Evolutionary conservation across 2,113 vertebrate genomes (phyloP).

Genomic region (Nettapus auritus): DNA sequence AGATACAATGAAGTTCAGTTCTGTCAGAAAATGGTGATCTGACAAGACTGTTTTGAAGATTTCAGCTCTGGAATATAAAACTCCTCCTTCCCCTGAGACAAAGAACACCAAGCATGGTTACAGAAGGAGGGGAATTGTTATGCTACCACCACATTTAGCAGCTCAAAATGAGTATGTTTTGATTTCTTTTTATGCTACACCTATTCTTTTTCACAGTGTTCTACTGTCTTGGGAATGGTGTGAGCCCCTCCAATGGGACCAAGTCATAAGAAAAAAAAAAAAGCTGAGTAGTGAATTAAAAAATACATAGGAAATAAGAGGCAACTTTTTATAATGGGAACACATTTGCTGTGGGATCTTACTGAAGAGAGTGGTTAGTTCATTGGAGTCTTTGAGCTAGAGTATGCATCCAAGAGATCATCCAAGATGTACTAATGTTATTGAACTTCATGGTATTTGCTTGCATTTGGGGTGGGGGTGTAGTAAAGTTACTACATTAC

Average conservation of each 20-base stretch:
- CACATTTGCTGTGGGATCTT: not conserved
- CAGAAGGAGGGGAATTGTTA: not conserved
- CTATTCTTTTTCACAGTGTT: not conserved
- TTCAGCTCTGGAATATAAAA: not conserved
- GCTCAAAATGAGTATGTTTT: constrained; percentile 3
- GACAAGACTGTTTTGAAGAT: not conserved
- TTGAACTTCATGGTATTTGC: not conserved
- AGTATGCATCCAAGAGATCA: not conserved
- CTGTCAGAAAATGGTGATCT: not conserved
- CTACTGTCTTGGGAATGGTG: not conserved
- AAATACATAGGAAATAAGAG: not conserved
- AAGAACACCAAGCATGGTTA: not conserved
- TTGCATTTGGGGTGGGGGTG: not conserved
- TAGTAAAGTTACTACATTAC: not conserved
- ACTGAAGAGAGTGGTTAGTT: not conserved
- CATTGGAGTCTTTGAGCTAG: not conserved
- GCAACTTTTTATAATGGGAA: not conserved
- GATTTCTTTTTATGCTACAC: not conserved
- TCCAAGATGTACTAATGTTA: not conserved
- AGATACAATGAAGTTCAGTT: not conserved
- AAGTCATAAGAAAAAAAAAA: not conserved
- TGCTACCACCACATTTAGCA: not conserved
- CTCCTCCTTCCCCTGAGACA: not conserved
- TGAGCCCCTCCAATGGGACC: not conserved
- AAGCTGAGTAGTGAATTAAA: not conserved